These are phyloP conservation scores for Chelonus insularis DNA, from an alignment of 1,140 invertebrate species.

Conservation along the genomic window DNA sequence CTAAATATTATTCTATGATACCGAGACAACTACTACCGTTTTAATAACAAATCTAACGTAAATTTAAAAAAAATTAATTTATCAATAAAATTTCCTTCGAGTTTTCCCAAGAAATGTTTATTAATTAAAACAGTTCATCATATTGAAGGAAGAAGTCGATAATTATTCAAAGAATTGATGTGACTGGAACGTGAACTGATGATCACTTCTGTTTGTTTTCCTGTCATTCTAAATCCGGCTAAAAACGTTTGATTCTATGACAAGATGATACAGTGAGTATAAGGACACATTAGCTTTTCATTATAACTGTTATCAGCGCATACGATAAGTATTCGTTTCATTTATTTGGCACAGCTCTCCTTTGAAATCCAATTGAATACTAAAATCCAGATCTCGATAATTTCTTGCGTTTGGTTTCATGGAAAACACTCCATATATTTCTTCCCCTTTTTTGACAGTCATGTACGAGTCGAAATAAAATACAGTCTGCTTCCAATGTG, in stretches of 20 bases:
- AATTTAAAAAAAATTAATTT: too few relatives aligned
- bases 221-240: neutral
- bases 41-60: too few relatives aligned
- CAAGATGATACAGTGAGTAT: neutral
- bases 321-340: constrained; percentile 91
- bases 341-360: constrained; percentile 90
- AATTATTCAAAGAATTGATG: too few relatives aligned
- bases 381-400: constrained; percentile 96
- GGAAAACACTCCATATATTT: constrained; percentile 86
- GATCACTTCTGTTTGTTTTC: too few relatives aligned
- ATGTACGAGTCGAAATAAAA: constrained; percentile 98
- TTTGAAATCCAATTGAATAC: constrained; percentile 90
- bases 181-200: too few relatives aligned
- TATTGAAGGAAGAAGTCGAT: too few relatives aligned
- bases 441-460: constrained; percentile 93
- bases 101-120: too few relatives aligned
- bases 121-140: too few relatives aligned
- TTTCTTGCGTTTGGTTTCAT: constrained; percentile 96
- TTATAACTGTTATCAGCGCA: constrained; percentile 76
- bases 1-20: too few relatives aligned
- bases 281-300: neutral
- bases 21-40: too few relatives aligned
- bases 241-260: neutral
- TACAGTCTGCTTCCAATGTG: constrained; percentile 99
- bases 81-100: too few relatives aligned